These are phyloP conservation scores for Spatulosminthurus flaviceps DNA, from an alignment of 2,888 invertebrate species.

Conservation along the genomic window DNA sequence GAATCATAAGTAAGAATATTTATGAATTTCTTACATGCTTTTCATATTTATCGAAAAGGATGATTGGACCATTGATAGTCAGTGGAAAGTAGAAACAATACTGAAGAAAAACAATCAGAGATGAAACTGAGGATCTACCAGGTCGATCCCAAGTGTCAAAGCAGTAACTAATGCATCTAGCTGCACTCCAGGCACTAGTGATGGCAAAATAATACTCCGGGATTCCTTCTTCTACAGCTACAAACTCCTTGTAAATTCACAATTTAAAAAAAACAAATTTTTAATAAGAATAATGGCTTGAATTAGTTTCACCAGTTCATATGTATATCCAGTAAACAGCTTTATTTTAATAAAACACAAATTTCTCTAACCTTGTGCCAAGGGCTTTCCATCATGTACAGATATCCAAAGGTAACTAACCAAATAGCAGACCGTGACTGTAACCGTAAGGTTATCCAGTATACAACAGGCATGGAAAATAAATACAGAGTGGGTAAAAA, in stretches of 20 bases:
- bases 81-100: constrained; percentile 86
- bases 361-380: constrained; percentile 39
- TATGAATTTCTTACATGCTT: constrained; percentile 66
- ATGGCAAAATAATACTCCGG: constrained; percentile 72
- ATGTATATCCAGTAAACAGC: no score
- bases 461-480: constrained; percentile 71
- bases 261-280: constrained; percentile 8
- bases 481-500: constrained; percentile 69
- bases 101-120: constrained; percentile 71
- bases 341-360: no score
- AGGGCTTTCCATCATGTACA: constrained; percentile 70
- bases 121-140: constrained; percentile 48
- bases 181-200: constrained; percentile 70
- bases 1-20: constrained; percentile 19
- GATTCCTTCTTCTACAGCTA: constrained; percentile 67
- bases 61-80: constrained; percentile 85
- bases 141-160: constrained; percentile 69
- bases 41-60: constrained; percentile 78
- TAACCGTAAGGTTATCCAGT: constrained; percentile 69
- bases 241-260: constrained; percentile 26
- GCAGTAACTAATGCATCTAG: constrained; percentile 78
- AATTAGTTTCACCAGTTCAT: no score
- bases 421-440: constrained; percentile 69
- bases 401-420: constrained; percentile 69
- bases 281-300: no score